Evolutionary conservation across 2,113 vertebrate genomes (phyloP), one percentile per base, ranked within the genome.

Genomic region (Donacobius atricapilla): DNA sequence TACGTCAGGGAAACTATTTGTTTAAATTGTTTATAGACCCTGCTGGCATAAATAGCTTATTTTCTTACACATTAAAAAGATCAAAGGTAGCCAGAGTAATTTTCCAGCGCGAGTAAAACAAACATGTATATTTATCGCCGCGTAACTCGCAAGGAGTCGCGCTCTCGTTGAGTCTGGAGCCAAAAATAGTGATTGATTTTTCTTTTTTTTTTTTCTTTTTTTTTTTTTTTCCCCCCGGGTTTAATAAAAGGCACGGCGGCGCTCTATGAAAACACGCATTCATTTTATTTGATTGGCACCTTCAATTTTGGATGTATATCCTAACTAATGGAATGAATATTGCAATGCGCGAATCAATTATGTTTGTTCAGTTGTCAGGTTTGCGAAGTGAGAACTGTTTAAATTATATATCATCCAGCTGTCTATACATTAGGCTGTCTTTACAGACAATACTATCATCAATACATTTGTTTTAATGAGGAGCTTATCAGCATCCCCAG

Each of bases 211-310:
- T 28, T 72, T 89, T 31, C 18, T 50, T 94, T 95, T 94, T 56
- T 6, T 10, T 28, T 9, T 30, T 30, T 53, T 30, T 53, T 30
- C 18, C 80, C 69, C 31, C 54, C 82, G 56, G 42, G 87, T 91
- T 98, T 97, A 94, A 97, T 96, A 94, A 92, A 91, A 96, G 79
- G 75, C 96, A 96, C 93, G 45, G 54, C 14, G 28, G 79, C 37
- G 40, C 83, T 93, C 68, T 75, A 12, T 65, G 93, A 96, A 95
- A 96, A 94, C 82, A 93, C 13, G 44, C 70, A 95, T 97, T 97
- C 71, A 78, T 97, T 97, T 96, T 11, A 33, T 95, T 85, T 98
- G 98, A 98, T 95, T 97, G 97, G 97, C 97, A 97, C 66, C 91
- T 96, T 86, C 96, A 96, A 96, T 98, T 98, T 87, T 83, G 63